Conservation (phyloP, 2,113 vertebrate genomes). For the Trinectes maculatus region DNA sequence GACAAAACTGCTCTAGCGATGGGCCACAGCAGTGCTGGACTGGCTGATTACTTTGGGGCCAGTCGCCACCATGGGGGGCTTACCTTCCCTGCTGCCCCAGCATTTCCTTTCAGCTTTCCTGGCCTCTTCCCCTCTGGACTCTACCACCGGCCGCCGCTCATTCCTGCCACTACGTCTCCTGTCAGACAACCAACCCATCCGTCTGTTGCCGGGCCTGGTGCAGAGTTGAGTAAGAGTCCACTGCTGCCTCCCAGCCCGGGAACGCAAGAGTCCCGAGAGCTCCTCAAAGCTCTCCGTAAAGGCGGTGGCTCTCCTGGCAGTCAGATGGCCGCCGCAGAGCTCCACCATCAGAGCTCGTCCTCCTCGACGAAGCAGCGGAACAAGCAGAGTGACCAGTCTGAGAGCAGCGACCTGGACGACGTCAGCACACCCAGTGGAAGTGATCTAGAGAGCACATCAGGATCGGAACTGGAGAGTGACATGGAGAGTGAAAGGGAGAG, state of each 20-base stretch:
- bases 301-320: conserved; percentile 81
- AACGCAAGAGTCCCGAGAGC: conserved; percentile 90
- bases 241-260: conserved; percentile 91
- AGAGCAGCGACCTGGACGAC: conserved; percentile 99
- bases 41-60: conserved; percentile 98
- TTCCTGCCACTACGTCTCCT: conserved; percentile 88
- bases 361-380: conserved; percentile 82
- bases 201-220: conserved; percentile 79
- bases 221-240: conserved; percentile 91
- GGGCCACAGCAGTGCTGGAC: conserved; percentile 91
- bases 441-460: conserved; percentile 97
- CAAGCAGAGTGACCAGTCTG: conserved; percentile 97
- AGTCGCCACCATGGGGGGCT: conserved; percentile 96
- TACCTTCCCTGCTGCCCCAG: conserved; percentile 95
- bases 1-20: conserved; percentile 96
- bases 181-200: conserved; percentile 86
- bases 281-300: conserved; percentile 94
- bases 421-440: conserved; percentile 99
- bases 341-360: conserved; percentile 82
- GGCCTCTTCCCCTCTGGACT: conserved; percentile 98
- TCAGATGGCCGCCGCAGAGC: conserved; percentile 84
- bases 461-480: conserved; percentile 98
- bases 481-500: conserved; percentile 97
- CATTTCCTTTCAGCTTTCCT: conserved; percentile 98
- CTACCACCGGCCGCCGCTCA: conserved; percentile 95